Conservation (phyloP, 35 echinoderm and acorn worm genomes). For the Chiridota heheva region DNA sequence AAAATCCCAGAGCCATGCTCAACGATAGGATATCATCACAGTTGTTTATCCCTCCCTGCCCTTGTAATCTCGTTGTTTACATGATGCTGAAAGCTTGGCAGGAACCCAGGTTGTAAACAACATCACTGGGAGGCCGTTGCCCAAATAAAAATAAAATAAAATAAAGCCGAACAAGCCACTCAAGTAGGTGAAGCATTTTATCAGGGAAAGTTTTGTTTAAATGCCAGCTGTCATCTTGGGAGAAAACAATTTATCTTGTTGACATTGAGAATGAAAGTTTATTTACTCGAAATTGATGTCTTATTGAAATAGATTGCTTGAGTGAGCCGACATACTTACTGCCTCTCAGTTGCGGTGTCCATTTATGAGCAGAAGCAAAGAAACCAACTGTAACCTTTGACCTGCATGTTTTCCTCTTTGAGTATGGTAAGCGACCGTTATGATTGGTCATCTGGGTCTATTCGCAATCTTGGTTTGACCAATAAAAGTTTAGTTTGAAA, state of each 20-base stretch:
- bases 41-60: constrained; percentile 31
- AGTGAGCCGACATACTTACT: too few relatives aligned
- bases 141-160: too few relatives aligned
- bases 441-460: too few relatives aligned
- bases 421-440: too few relatives aligned
- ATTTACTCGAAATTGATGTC: constrained; percentile 8
- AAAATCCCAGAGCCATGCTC: too few relatives aligned
- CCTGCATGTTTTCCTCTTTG: too few relatives aligned
- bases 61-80: constrained; percentile 49
- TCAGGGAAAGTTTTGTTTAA: constrained; percentile 50
- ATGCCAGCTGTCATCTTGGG: constrained; percentile 30
- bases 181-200: constrained; percentile 27
- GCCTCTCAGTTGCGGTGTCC: too few relatives aligned
- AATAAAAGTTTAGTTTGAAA: too few relatives aligned
- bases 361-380: too few relatives aligned
- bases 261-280: background rate
- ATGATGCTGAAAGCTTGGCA: constrained; percentile 37
- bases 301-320: background rate
- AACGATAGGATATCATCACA: too few relatives aligned
- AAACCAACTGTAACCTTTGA: too few relatives aligned
- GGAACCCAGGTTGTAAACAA: constrained; percentile 36
- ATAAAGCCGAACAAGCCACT: background rate
- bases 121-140: constrained; percentile 38
- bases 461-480: too few relatives aligned
- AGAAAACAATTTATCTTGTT: constrained; percentile 23